Base-by-base conservation (phyloP, 2,113 vertebrate genomes). In the Xyliphius kryptos region DNA sequence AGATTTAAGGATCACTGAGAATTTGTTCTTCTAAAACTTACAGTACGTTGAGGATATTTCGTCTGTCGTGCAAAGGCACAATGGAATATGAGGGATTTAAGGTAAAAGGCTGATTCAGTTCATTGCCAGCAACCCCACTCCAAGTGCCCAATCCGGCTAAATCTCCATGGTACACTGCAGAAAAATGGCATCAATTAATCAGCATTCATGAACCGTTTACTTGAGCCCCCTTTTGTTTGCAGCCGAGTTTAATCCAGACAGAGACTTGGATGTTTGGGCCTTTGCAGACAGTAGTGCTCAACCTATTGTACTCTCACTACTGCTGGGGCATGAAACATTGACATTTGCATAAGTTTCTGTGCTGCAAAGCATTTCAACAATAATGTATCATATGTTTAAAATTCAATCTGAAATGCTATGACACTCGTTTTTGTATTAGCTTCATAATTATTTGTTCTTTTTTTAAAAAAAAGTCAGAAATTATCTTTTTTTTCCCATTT, bases 181-280 rank as follows among this genome's bases (percentile, higher is more conserved):
- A 86, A 84, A 87, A 87, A 86, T 83, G 82, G 84, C 85, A 81
- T 85, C 84, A 86, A 86, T 88, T 85, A 88, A 88, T 89, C 87
- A 87, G 85, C 82, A 89, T 89, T 89, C 87, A 89, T 86, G 83
- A 85, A 84, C 80, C 81, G 85, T 87, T 88, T 86, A 86, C 83
- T 86, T 81, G 79, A 84, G 83, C 84, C 81, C 82, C 71, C 80
- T 72, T 85, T 88, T 86, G 84, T 86, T 74, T 67, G 68, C 56
- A 55, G 79, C 80, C 77, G 80, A 81, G 83, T 79, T 79, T 81
- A 82, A 84, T 86, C 82, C 86, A 86, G 83, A 87, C 86, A 86
- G 83, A 86, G 85, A 81, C 79, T 81, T 82, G 83, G 83, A 83
- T 88, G 85, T 86, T 87, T 80, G 76, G 80, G 75, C 80, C 77